These are phyloP conservation scores for Epinephelus coioides DNA, from an alignment of 2,797 vertebrate species.

Conservation along the genomic window DNA sequence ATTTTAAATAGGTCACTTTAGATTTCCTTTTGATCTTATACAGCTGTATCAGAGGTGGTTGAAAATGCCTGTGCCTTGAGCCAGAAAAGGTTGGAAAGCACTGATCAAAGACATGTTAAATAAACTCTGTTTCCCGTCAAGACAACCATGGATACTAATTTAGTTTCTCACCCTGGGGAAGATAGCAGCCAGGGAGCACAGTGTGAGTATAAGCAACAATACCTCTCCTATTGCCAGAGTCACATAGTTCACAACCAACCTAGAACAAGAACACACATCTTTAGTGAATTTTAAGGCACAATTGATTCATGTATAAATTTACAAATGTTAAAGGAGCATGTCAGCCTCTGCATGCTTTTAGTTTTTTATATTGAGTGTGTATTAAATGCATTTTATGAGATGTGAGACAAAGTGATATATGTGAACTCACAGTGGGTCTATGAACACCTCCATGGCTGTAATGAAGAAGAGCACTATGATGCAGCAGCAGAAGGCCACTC, in stretches of 20 bases:
- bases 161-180: constrained; percentile 88
- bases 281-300: background rate
- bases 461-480: constrained; percentile 92
- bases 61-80: background rate
- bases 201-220: constrained; percentile 91
- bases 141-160: background rate
- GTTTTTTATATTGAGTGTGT: background rate
- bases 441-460: constrained; percentile 90
- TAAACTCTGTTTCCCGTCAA: background rate
- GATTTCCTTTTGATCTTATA: background rate
- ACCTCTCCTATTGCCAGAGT: constrained; percentile 91
- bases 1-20: no score
- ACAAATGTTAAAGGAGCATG: background rate
- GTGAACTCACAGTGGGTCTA: constrained; percentile 90
- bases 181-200: constrained; percentile 93
- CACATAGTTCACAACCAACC: constrained; percentile 93
- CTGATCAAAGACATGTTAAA: background rate
- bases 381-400: background rate
- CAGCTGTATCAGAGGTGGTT: background rate
- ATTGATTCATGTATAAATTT: background rate
- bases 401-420: background rate
- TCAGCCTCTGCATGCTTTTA: background rate
- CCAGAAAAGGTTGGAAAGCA: background rate
- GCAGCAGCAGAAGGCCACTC: constrained; percentile 93
- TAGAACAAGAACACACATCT: constrained; percentile 68